Percentiles rank a stretch among this genome's conserved stretches.
Evolutionary conservation across 2,888 invertebrate species (phyloP).

Genomic region (Germaria angustata): DNA sequence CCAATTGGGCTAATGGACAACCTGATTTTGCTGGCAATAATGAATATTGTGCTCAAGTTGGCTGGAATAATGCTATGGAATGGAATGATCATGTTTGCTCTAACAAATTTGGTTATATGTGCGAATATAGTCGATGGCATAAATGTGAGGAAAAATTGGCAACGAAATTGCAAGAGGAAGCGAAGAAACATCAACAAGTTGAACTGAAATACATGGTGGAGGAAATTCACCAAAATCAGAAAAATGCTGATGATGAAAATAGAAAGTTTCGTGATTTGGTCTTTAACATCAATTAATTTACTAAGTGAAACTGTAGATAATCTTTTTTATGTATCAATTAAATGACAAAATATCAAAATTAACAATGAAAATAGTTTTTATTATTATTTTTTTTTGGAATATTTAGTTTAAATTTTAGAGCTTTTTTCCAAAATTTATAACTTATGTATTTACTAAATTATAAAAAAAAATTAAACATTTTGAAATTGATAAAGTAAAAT

Average conservation of each 20-base stretch:
- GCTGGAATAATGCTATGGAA: constrained; percentile 23
- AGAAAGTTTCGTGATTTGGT: constrained; percentile 11
- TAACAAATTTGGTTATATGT: constrained; percentile 31
- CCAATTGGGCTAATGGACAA: constrained; percentile 10
- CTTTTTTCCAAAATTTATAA: too few species aligned
- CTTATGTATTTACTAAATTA: too few species aligned
- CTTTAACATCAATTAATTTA: constrained; percentile 28
- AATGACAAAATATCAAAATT: too few species aligned
- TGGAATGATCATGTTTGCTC: constrained; percentile 47
- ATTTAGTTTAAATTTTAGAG: too few species aligned
- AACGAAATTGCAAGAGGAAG: background rate
- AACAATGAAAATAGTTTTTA: too few species aligned
- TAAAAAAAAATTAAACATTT: too few species aligned
- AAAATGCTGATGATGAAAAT: background rate
- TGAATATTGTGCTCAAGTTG: constrained; percentile 41
- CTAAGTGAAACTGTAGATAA: background rate
- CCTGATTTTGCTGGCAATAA: constrained; percentile 35
- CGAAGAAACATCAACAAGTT: background rate
- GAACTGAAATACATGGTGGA: background rate
- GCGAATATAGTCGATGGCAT: constrained; percentile 16
- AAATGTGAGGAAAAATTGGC: background rate
- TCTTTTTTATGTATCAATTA: too few species aligned
- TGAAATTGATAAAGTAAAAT: too few species aligned
- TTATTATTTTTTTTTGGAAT: too few species aligned
- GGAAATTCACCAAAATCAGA: background rate